A percentile compares a stretch with the other conserved stretches of the same genome.
Conservation (phyloP, 2,797 vertebrate species). For the Muscicapa striata region DNA sequence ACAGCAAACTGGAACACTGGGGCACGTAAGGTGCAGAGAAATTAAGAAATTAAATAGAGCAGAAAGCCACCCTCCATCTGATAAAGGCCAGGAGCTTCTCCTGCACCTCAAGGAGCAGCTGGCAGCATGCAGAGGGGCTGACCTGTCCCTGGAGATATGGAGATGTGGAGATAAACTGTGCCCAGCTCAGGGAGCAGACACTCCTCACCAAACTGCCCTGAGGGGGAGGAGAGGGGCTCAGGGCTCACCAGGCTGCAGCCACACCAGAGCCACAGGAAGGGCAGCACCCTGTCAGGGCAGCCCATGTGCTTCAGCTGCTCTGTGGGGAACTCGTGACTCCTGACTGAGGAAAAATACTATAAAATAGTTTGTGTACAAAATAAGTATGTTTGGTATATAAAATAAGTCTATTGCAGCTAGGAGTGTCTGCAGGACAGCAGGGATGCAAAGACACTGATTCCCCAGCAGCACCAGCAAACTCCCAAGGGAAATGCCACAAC, state of each 20-base stretch:
- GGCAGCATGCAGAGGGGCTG: rapidly evolving
- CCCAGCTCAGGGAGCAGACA: not conserved
- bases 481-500: not conserved
- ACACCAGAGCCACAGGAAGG: not conserved
- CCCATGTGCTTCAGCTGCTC: not conserved
- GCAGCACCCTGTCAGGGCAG: not conserved
- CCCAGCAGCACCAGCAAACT: not conserved
- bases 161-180: not conserved
- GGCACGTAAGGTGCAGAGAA: not conserved
- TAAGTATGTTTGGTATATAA: not conserved
- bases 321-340: not conserved
- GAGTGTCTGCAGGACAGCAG: not conserved
- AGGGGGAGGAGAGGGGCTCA: rapidly evolving
- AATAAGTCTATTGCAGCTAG: not conserved
- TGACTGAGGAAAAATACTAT: not conserved
- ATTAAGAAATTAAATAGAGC: not conserved
- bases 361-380: not conserved
- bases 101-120: not conserved
- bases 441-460: not conserved
- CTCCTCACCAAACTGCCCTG: not conserved
- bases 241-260: not conserved
- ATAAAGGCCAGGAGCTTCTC: not conserved
- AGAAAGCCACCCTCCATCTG: not conserved
- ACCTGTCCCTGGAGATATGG: not conserved
- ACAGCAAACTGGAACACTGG: not conserved